A percentile compares a stretch with the other conserved stretches of the same genome.
Evolutionary conservation across 2,113 vertebrate genomes (phyloP).

Genomic region (Lonchura striata): DNA sequence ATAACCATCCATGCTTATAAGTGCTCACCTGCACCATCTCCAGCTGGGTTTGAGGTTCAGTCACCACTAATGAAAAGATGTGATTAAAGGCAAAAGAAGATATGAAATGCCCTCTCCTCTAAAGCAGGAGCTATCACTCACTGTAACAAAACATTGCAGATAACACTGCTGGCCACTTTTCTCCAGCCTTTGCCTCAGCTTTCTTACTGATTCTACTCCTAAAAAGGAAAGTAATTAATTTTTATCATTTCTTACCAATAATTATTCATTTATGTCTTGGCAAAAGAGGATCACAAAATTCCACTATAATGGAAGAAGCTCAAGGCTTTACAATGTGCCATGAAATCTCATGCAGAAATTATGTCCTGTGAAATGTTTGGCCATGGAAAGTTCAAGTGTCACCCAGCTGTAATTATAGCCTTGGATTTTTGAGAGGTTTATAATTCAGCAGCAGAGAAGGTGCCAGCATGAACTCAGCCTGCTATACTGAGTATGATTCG

Average conservation of each 20-base stretch:
- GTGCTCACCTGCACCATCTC: slow-evolving; percentile 45
- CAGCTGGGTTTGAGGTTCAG: slow-evolving; percentile 41
- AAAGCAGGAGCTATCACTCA: slow-evolving; percentile 5
- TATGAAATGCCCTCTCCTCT: slow-evolving; percentile 21
- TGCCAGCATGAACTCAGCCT: not conserved
- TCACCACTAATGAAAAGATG: slow-evolving; percentile 48
- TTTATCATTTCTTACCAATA: not conserved
- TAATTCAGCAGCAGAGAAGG: slow-evolving; percentile 30
- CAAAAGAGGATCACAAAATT: not conserved
- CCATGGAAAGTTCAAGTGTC: slow-evolving; percentile 45
- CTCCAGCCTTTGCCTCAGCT: not conserved
- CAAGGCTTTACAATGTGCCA: not conserved
- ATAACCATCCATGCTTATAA: slow-evolving; percentile 41
- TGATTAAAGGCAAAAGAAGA: slow-evolving; percentile 26
- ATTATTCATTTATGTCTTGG: slow-evolving; percentile 1
- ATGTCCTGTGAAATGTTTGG: slow-evolving; percentile 26
- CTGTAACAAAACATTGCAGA: slow-evolving; percentile 13
- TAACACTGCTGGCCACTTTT: slow-evolving; percentile 4
- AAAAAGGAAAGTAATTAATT: not conserved
- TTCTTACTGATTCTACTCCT: not conserved
- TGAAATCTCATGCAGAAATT: slow-evolving; percentile 19
- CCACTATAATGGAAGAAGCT: not conserved
- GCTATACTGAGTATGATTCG: not conserved
- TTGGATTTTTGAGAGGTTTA: slow-evolving; percentile 52
- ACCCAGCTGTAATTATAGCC: slow-evolving; percentile 43